Percentiles rank a stretch among this genome's conserved stretches.
phyloP scores from a whole-genome alignment of 2,113 vertebrate species.

The Gopherus flavomarginatus region DNA sequence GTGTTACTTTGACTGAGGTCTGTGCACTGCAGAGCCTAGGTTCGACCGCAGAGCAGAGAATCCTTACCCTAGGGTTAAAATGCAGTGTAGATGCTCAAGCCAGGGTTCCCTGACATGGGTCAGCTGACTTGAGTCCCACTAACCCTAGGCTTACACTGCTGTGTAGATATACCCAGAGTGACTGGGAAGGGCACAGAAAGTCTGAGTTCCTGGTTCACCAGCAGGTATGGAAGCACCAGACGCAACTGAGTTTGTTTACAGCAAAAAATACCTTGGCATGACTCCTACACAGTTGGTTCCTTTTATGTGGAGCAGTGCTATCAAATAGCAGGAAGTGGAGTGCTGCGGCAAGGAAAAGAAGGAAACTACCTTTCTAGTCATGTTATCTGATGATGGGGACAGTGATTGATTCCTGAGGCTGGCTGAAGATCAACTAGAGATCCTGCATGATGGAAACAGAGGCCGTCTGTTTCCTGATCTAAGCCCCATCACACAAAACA shows the following conservation, averaged over 20 bases:
- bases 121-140: background rate
- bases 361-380: background rate
- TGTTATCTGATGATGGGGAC: accelerated
- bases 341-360: background rate
- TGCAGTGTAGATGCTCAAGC: background rate
- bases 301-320: background rate
- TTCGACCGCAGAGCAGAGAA: background rate
- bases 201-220: background rate
- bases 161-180: background rate
- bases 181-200: background rate
- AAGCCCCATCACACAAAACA: conserved; percentile 21
- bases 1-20: background rate
- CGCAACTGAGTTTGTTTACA: background rate
- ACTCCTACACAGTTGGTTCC: background rate
- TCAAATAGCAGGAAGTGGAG: no score
- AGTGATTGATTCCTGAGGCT: accelerated
- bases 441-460: conserved; percentile 50
- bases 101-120: background rate
- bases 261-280: background rate
- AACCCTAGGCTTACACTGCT: background rate
- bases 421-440: conserved; percentile 44
- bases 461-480: conserved; percentile 48
- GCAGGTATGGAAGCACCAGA: background rate
- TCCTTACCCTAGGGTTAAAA: background rate
- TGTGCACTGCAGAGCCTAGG: background rate